Evolutionary conservation across 2,888 invertebrate species (phyloP).

Genomic region (Merodon equestris): DNA sequence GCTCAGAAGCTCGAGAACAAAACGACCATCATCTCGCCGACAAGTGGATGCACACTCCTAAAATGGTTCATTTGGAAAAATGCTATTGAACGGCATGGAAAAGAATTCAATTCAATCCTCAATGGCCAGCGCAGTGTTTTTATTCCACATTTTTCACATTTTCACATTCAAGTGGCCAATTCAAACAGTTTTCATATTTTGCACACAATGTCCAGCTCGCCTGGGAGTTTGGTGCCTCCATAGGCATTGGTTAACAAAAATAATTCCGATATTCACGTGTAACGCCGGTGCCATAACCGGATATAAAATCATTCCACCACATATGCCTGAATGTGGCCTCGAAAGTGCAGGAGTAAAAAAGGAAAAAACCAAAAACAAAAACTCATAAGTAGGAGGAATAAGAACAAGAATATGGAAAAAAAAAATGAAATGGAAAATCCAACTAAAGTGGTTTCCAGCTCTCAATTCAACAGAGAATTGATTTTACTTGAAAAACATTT

Average conservation of each 20-base stretch:
- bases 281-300: slow-evolving; percentile 26
- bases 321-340: slow-evolving; percentile 42
- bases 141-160: too few relatives aligned
- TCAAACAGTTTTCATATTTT: slow-evolving; percentile 72
- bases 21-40: slow-evolving; percentile 22
- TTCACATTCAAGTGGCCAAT: slow-evolving; percentile 71
- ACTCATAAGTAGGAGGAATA: not conserved
- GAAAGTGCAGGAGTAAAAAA: slow-evolving; percentile 13
- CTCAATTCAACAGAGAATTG: slow-evolving; percentile 61
- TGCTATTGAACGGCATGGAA: slow-evolving; percentile 67
- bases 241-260: slow-evolving; percentile 5
- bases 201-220: slow-evolving; percentile 60
- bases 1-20: not conserved
- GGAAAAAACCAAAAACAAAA: too few relatives aligned
- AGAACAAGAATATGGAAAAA: not conserved
- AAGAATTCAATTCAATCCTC: slow-evolving; percentile 67
- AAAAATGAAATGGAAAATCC: slow-evolving; percentile 36
- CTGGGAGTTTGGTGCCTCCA: slow-evolving; percentile 9
- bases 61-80: slow-evolving; percentile 71
- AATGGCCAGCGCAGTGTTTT: slow-evolving; percentile 71
- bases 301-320: slow-evolving; percentile 34
- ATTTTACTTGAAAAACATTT: slow-evolving; percentile 51
- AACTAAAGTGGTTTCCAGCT: slow-evolving; percentile 48
- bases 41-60: slow-evolving; percentile 65
- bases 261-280: slow-evolving; percentile 56